These are phyloP conservation scores for Ceratitis capitata DNA, from an alignment of 1,140 invertebrate genomes.

Conservation along the genomic window DNA sequence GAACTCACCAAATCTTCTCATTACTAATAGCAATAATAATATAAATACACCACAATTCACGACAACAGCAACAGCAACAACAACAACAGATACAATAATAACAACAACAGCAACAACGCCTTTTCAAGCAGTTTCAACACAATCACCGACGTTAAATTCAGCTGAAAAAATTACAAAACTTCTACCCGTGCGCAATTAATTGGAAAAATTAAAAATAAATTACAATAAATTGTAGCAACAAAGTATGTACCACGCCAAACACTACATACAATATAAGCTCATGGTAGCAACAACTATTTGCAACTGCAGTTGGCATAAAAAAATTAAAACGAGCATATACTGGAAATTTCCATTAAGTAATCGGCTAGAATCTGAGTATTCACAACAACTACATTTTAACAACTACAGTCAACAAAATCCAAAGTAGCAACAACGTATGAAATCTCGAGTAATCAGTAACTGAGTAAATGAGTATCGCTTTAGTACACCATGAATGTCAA, in stretches of 20 bases:
- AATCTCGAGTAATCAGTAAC: background rate
- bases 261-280: background rate
- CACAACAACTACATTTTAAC: background rate
- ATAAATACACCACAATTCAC: constrained; percentile 52
- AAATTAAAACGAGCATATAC: background rate
- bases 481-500: constrained; percentile 1
- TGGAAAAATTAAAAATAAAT: background rate
- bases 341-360: constrained; percentile 29
- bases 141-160: constrained; percentile 7
- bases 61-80: constrained; percentile 47
- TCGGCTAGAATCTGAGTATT: background rate
- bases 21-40: constrained; percentile 65
- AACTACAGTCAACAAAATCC: background rate
- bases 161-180: constrained; percentile 46
- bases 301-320: background rate
- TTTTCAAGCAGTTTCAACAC: constrained; percentile 43
- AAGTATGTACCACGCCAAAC: background rate
- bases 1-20: constrained; percentile 65
- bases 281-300: background rate
- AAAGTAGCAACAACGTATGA: background rate
- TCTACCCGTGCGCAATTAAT: constrained; percentile 41
- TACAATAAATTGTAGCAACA: background rate
- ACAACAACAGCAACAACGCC: constrained; percentile 44
- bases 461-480: background rate
- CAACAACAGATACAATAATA: constrained; percentile 45